Base-by-base conservation (phyloP, 2,113 vertebrate genomes). In the Dissostichus mawsoni region DNA sequence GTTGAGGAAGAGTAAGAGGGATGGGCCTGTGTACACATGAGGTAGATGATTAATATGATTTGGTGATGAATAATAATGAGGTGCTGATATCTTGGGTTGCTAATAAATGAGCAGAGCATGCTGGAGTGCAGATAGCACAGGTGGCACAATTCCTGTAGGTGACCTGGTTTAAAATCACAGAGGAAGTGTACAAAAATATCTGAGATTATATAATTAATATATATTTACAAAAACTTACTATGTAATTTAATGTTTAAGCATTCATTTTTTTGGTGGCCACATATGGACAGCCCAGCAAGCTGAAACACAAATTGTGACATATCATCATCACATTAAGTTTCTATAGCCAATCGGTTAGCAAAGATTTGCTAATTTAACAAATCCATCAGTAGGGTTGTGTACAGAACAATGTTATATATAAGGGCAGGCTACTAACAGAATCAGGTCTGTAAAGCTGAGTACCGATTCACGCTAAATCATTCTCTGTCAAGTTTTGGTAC, bases 21-120 rank as follows among this genome's bases (percentile, higher is more conserved):
- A 74, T 16, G 69, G 80, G 76, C 67, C 75, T 85, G 36, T 85
- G 84, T 80, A 66, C 83, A 87, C 85, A 63, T 61, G 85, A 74
- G 17, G 41, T 48, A 33, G 61, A 81, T 86, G 61, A 90, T 87
- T 80, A 76, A 78, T 74, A 81, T 80, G 55, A 87, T 64, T 66
- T 75, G 69, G 66, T 53, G 81, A 74, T 79, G 83, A 89, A 89
- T 89, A 86, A 69, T 63, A 8, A 41, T 84, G 33, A 63, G 64
- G 8, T 63, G 56, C 80, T 71, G 77, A 74, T 78, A 76, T 62
- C 36, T 65, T 52, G 20, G 67, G 55, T 14, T n/a, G 58, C 56
- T 74, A 77, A 86, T 82, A 72, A 75, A 76, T 71, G 67, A 81
- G 63, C 11, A 9, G 59, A 48, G 16, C 18, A 29, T 25, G 17